Conservation (phyloP, 2,888 invertebrate genomes). For the Agriopis marginaria region DNA sequence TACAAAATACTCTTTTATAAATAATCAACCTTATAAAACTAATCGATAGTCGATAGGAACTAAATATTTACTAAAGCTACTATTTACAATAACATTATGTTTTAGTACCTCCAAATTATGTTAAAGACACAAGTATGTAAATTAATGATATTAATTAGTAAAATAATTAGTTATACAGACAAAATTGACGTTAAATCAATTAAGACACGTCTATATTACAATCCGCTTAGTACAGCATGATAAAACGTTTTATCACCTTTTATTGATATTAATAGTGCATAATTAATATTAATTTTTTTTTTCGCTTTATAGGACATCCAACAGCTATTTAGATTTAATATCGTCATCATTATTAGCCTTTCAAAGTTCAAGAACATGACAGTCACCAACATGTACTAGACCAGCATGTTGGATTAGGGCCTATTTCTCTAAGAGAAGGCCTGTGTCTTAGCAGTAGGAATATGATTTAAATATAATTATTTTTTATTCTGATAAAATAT, state of each 20-base stretch:
- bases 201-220: slow-evolving; percentile 4
- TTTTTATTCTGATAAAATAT: not conserved
- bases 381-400: too few species aligned
- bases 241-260: slow-evolving; percentile 9
- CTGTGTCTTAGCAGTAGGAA: too few species aligned
- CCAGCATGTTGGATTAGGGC: too few species aligned
- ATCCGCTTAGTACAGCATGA: not conserved
- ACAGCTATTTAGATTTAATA: too few species aligned
- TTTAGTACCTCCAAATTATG: not conserved
- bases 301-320: too few species aligned
- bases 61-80: slow-evolving; percentile 45
- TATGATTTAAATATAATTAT: not conserved
- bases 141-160: slow-evolving; percentile 8
- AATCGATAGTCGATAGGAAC: slow-evolving; percentile 64
- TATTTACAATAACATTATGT: slow-evolving; percentile 51
- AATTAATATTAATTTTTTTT: too few species aligned
- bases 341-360: too few species aligned
- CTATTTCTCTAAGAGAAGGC: too few species aligned
- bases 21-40: slow-evolving; percentile 69
- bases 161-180: slow-evolving; percentile 7
- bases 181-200: slow-evolving; percentile 18
- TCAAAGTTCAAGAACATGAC: too few species aligned
- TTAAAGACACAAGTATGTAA: slow-evolving; percentile 7
- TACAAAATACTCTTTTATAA: slow-evolving; percentile 64
- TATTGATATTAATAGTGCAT: slow-evolving; percentile 12